Evolutionary conservation across 2,888 invertebrate species (phyloP), one percentile per base, ranked within the genome.

Genomic region (Alitta virens): DNA sequence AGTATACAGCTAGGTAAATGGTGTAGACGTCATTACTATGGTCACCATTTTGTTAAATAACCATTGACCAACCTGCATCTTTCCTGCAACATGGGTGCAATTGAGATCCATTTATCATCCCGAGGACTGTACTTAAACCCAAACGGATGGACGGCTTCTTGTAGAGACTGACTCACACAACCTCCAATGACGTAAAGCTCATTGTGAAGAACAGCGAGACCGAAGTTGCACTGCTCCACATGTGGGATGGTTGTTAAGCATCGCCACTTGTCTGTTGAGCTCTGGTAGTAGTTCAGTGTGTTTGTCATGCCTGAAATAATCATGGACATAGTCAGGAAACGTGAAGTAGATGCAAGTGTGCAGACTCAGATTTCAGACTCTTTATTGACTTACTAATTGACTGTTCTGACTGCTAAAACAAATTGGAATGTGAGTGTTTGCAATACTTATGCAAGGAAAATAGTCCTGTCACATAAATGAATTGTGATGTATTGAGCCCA

Each of bases 151-250:
- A 89, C 87, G 71, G 88, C 87, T 80, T 90, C 89, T 78, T 87
- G 85, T 57, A 88, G 78, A 24, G 75, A 74, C 64, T 75, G 74
- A 78, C 89, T 88, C 73, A 88, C 89, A 69, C 89, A 89, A 0
- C 89, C 90, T 16, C 89, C 90, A 16, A 89, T 86, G 2, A 89
- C 86, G 73, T 87, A 90, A 16, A 90, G 82, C 71, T 88, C 86
- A 74, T 90, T 90, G 65, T 87, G 86, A 12, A 88, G 80, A 0
- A 89, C 88, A 7, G 88, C 86, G 7, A 88, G 86, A 1, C 89
- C 89, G 78, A 88, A 89, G 76, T 89, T 89, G 76, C 88, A 89
- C 76, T 89, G 89, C 72, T 89, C 88, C 5, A 89, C 87, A 73
- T 89, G 89, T 0, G 90, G 90, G 70, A 90, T 89, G 46, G 86